Percentiles rank a stretch among this genome's conserved stretches.
Conservation (phyloP, 2,113 vertebrate genomes). For the Carollia perspicillata region DNA sequence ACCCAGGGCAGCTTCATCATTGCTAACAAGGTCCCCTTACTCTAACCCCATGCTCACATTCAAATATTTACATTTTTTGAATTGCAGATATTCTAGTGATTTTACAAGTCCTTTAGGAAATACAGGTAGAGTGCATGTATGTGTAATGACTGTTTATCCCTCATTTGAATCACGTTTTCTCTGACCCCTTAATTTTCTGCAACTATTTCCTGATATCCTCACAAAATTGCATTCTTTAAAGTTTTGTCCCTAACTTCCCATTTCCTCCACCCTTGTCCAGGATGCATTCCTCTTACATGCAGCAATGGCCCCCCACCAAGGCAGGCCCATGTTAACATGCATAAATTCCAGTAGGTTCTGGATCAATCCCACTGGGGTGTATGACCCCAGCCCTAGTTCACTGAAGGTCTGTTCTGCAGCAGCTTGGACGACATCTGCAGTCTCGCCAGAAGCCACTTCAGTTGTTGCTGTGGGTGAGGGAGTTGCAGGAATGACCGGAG, state of each 20-base stretch:
- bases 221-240: background rate
- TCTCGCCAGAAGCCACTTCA: constrained; percentile 70
- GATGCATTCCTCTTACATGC: constrained; percentile 79
- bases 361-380: constrained; percentile 89
- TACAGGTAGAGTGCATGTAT: background rate
- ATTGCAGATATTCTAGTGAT: background rate
- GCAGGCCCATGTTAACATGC: constrained; percentile 87
- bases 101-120: background rate
- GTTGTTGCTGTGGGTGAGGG: constrained; percentile 62
- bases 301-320: constrained; percentile 94
- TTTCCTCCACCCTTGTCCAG: background rate
- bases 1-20: background rate
- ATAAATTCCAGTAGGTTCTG: constrained; percentile 88
- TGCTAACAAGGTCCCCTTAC: background rate
- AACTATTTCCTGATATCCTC: background rate
- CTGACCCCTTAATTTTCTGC: background rate
- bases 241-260: background rate
- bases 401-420: constrained; percentile 80
- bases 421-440: constrained; percentile 73
- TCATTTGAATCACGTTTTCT: constrained; percentile 19
- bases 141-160: background rate
- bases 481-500: constrained; percentile 65
- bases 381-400: constrained; percentile 85
- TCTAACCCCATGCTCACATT: background rate
- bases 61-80: background rate